Conservation (phyloP, 2,797 vertebrate genomes). For the Masticophis lateralis region DNA sequence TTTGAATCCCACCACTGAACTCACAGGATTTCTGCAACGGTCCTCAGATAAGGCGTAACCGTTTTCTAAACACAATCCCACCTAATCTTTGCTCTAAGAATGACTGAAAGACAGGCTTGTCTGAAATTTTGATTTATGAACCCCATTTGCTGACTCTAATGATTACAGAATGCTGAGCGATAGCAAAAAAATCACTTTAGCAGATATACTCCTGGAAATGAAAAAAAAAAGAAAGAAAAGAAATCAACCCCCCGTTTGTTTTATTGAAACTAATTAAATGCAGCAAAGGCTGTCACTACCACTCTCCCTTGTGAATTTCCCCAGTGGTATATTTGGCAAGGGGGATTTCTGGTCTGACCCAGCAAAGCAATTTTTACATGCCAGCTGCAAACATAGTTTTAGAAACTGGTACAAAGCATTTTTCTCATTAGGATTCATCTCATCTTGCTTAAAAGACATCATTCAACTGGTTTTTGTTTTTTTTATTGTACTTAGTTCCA, state of each 20-base stretch:
- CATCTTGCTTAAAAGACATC: background rate
- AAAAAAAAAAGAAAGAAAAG: background rate
- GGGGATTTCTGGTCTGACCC: background rate
- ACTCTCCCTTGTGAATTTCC: background rate
- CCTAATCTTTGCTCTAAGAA: background rate
- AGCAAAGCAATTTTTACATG: background rate
- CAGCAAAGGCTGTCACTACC: background rate
- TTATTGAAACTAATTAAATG: background rate
- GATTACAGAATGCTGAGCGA: background rate
- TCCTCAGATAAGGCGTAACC: background rate
- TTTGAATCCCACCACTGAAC: background rate
- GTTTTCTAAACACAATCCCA: background rate
- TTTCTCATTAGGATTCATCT: background rate
- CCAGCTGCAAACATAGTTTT: background rate
- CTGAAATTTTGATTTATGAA: background rate
- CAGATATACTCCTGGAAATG: background rate
- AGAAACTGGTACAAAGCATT: background rate
- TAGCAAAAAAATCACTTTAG: background rate
- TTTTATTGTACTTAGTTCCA: background rate
- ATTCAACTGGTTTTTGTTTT: background rate
- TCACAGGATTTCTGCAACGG: background rate
- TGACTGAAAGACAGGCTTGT: background rate
- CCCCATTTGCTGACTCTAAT: background rate
- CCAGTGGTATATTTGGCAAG: background rate
- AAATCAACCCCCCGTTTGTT: background rate